Evolutionary conservation across 2,888 invertebrate genomes (phyloP).

Genomic region (Emmelina monodactyla): DNA sequence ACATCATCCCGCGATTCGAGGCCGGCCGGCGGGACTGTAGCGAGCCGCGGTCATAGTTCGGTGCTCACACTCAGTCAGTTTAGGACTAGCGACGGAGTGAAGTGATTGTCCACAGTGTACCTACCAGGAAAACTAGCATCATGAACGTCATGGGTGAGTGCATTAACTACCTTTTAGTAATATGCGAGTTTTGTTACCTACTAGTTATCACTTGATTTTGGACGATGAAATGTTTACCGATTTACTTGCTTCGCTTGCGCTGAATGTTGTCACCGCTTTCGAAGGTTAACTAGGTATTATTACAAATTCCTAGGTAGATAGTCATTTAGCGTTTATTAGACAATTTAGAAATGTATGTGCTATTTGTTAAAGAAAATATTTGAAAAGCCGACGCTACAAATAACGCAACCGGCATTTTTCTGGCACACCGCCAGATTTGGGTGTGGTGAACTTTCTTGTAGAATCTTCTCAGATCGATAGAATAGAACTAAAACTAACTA

Average conservation of each 20-base stretch:
- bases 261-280: background rate
- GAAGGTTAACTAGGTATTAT: background rate
- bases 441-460: conserved; percentile 29
- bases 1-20: conserved; percentile 28
- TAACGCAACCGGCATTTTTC: conserved; percentile 33
- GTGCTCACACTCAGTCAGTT: too few relatives aligned
- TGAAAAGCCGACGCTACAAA: conserved; percentile 27
- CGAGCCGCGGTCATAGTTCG: conserved; percentile 6
- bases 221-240: too few relatives aligned
- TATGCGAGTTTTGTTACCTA: conserved; percentile 12
- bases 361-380: conserved; percentile 14
- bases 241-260: background rate
- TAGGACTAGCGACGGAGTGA: too few relatives aligned
- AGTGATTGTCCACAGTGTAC: conserved; percentile 23
- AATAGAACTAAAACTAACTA: conserved; percentile 18
- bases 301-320: background rate
- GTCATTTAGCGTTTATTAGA: background rate
- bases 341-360: background rate
- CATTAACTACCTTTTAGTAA: too few relatives aligned
- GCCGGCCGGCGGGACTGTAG: conserved; percentile 18
- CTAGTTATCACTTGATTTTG: background rate
- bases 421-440: conserved; percentile 43
- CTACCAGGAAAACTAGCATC: conserved; percentile 35
- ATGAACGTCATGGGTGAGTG: conserved; percentile 53
- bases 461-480: conserved; percentile 25